Base-by-base conservation (phyloP, 1,140 invertebrate species). In the Galleria mellonella region DNA sequence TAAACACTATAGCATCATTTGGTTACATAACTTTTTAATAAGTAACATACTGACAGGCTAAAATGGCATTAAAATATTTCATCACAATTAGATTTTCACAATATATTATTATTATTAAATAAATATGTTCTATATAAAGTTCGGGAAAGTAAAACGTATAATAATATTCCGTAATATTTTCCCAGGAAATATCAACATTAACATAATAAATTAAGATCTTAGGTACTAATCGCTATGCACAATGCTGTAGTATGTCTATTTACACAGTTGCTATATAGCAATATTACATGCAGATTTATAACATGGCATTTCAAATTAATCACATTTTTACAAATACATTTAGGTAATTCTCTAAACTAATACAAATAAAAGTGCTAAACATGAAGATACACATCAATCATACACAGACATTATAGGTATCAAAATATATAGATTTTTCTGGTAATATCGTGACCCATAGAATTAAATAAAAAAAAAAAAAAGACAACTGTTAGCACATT, bases 1-100 rank as follows among this genome's bases (percentile, higher is more conserved):
- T 82, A 82, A 45, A 62, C 41, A 29, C 67, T 83, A 74, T 75
- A 81, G 79, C 79, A 75, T 82, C 74, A 84, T 84, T 84, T 84
- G 81, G 81, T 84, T 84, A 82, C 64, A 83, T 71, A 79, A 75
- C 56, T 68, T 73, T 69, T 62, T 55, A 64, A 74, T 70, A 70
- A 72, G 66, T 73, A 76, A 76, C 64, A 72, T 77, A 81, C 59
- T 72, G 62, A 66, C 59, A 71, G 62, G 65, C 73, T 83, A 75
- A 78, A 83, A 79, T 83, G 79, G 76, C 76, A 79, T 77, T 78
- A 72, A 77, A 77, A 77, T 72, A 75, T 68, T 63, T 77, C 71
- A 83, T 83, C 76, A 83, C 74, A 81, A 66, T 72, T 63, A 68
- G 44, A 57, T 69, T 72, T 62, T 51, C 51, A 63, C 53, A 51